These are phyloP conservation scores for Limnephilus marmoratus DNA, from an alignment of 2,888 invertebrate genomes.

Conservation along the genomic window DNA sequence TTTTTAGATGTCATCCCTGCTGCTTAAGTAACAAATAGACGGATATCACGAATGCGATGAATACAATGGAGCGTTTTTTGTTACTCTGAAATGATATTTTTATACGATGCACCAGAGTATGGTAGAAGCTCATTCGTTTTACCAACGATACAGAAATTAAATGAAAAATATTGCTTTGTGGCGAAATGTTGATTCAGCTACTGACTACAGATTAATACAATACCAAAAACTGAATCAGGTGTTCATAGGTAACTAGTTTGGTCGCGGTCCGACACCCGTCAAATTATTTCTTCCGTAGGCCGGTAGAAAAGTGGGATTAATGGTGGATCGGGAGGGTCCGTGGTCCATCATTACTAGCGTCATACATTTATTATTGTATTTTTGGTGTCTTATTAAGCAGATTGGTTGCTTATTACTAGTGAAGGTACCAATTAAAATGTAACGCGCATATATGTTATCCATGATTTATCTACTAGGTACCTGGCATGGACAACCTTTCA, in stretches of 20 bases:
- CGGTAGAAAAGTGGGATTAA: conserved; percentile 31
- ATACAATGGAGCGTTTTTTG: no score
- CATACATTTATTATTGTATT: not conserved
- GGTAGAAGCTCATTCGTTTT: not conserved
- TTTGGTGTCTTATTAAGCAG: not conserved
- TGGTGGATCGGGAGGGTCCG: not conserved
- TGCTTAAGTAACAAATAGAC: no score
- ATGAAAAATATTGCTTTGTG: not conserved
- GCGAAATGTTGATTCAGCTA: not conserved
- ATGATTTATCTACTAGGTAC: not conserved
- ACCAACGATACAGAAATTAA: not conserved
- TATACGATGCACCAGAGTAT: not conserved
- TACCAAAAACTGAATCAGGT: not conserved
- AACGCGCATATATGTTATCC: not conserved
- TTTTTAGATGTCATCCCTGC: no score
- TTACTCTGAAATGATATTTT: no score
- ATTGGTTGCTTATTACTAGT: not conserved
- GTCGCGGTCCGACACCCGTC: conserved; percentile 9
- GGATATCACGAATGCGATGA: no score
- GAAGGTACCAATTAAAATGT: not conserved
- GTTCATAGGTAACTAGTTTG: conserved; percentile 6
- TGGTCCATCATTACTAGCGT: not conserved
- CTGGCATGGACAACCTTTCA: not conserved
- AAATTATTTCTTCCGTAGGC: not conserved
- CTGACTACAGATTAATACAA: not conserved